Base-by-base conservation (phyloP, 2,113 vertebrate genomes). In the Felis chaus region DNA sequence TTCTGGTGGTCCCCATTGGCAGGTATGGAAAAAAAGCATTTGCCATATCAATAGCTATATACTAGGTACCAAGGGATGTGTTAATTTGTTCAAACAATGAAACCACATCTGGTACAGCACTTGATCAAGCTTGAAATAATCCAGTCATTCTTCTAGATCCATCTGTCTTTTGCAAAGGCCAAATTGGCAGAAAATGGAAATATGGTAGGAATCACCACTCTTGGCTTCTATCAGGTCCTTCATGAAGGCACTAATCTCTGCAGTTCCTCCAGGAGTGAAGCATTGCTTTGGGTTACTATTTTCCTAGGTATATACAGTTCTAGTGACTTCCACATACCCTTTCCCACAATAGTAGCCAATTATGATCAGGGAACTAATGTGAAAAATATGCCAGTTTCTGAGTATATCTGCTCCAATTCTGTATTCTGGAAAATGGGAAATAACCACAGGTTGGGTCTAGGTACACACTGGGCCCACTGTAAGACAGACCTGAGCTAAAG, bases 221-320 rank as follows among this genome's bases (percentile, higher is more conserved):
- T 74, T 69, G 73, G 14, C 48, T 85, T 80, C 85, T 96, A 66
- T 73, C 23, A 94, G 80, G 29, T 69, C 74, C 25, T 97, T 53
- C 15, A 29, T 23, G n/a, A 33, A 78, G 25, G 7, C 7, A 33
- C n/a, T 63, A 68, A 81, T 93, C n/a, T 76, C n/a, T 89, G 66
- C 33, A 69, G 61, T 61, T 29, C 29, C 55, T 82, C 39, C 4
- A 69, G 41, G 31, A 50, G 45, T 39, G 15, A 63, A 27, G 33
- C 74, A 53, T 71, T 65, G 41, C 31, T 84, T 95, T 87, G 1
- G 6, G 25, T 91, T 86, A 53, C 61, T 53, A 33, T 21, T 93
- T 86, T 76, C 53, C 39, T 76, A 39, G 55, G 19, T 80, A 66
- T 25, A 71, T 57, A 33, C 15, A 91, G 55, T 82, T 94, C 29